Conservation (phyloP, 2,113 vertebrate genomes). For the Gambusia holbrooki region DNA sequence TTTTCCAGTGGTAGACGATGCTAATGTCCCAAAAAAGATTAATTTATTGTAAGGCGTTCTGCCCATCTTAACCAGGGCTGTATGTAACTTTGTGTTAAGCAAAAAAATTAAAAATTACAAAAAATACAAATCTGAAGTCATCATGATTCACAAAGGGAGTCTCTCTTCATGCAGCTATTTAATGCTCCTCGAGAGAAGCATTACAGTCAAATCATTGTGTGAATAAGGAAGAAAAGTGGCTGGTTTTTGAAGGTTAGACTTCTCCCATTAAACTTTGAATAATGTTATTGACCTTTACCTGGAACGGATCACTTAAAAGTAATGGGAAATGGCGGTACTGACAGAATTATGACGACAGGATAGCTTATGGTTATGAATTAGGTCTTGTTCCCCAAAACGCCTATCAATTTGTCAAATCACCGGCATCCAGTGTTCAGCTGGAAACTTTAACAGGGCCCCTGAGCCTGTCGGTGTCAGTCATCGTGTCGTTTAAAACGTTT, state of each 20-base stretch:
- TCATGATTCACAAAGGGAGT: constrained; percentile 16
- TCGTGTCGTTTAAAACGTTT: constrained; percentile 47
- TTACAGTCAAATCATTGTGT: constrained; percentile 57
- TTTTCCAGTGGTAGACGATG: no score
- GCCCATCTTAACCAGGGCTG: not conserved
- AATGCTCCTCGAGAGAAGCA: constrained; percentile 37
- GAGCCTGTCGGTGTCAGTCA: constrained; percentile 64
- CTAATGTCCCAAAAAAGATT: no score
- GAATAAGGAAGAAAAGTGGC: constrained; percentile 46
- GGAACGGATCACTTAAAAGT: constrained; percentile 69
- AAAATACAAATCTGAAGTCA: constrained; percentile 25
- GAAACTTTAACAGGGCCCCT: constrained; percentile 49
- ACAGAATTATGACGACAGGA: constrained; percentile 72
- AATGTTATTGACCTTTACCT: constrained; percentile 75
- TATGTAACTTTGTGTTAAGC: not conserved
- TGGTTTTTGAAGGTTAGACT: constrained; percentile 70
- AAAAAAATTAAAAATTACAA: not conserved
- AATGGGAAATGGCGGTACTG: constrained; percentile 64
- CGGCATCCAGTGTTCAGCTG: constrained; percentile 51
- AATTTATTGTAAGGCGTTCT: no score
- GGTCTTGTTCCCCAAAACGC: constrained; percentile 61
- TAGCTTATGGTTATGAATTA: constrained; percentile 64
- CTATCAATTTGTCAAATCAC: constrained; percentile 74
- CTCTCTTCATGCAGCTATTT: constrained; percentile 23
- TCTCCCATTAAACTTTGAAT: constrained; percentile 74